Evolutionary conservation across 1,140 invertebrate species (phyloP), one percentile per base, ranked within the genome.

Genomic region (Nasonia giraulti): DNA sequence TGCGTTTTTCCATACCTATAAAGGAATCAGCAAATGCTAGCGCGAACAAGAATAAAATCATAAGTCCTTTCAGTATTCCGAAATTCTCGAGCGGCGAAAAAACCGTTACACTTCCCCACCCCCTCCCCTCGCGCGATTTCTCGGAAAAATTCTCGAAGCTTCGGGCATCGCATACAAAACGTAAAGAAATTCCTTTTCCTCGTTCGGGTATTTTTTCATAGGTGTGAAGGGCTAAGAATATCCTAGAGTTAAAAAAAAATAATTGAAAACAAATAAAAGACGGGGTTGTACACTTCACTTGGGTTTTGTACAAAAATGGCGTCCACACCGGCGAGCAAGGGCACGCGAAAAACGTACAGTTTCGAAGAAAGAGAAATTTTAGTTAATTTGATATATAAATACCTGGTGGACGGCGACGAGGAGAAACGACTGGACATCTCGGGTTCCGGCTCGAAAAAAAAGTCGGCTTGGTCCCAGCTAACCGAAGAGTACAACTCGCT

Each of bases 341-440:
- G 88, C 12, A 90, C 89, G 2, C 87, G 89, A 27, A 90, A 90
- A 85, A 90, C 89, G n/a, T 90, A 90, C 66, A 90, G 89, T 68
- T 90, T 90, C 27, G 89, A 89, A 33, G 89, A 90, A 17, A 78
- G 89, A 11, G 88, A 89, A 37, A 87, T 90, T 23, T 31, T 90
- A 20, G 89, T 90, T 55, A 87, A 86, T 12, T 31, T 90, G 71
- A 90, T 90, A 75, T 89, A 88, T 37, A 90, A 90, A 71, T 87
- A 90, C 80, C 14, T 83, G 62, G 66, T 40, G 10, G 82, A 84
- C 10, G 80, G 87, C 40, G 83, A 89, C 31, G 88, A 90, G 37
- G 87, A 89, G 2, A 89, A 86, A 44, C 86, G 84, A 85, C 37
- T 37, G n/a, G 68, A 89, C 33, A 20, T 69, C 12, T 5, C 27